Percentiles rank a stretch among this genome's conserved stretches.
Conservation (phyloP, 2,113 vertebrate species). For the Triplophysa siluroides region DNA sequence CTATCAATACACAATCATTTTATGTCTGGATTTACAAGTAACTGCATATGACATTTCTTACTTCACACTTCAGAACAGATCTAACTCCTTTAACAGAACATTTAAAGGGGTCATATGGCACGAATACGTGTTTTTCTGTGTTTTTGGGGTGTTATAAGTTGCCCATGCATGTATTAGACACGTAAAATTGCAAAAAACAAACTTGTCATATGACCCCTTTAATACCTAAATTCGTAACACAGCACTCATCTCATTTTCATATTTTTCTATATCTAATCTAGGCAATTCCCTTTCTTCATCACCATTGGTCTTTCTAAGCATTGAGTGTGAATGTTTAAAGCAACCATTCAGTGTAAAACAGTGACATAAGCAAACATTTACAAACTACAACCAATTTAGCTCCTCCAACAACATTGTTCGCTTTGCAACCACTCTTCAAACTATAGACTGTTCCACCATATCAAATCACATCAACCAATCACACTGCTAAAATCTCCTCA, state of each 20-base stretch:
- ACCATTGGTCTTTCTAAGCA: background rate
- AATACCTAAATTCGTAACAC: constrained; percentile 14
- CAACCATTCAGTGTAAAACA: background rate
- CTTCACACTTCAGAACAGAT: constrained; percentile 13
- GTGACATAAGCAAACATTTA: no score
- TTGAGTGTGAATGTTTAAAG: background rate
- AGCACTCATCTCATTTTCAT: constrained; percentile 31
- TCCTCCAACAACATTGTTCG: background rate
- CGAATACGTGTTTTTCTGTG: no score
- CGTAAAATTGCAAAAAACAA: no score
- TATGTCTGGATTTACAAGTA: background rate
- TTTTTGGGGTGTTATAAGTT: no score
- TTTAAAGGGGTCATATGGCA: no score
- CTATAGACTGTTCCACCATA: background rate
- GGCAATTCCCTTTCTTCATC: background rate
- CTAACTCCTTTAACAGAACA: background rate
- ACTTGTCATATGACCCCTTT: no score
- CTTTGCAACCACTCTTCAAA: background rate
- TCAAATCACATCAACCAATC: background rate
- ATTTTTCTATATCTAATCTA: background rate
- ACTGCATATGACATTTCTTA: constrained; percentile 1
- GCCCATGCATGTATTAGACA: no score
- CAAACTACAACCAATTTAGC: background rate
- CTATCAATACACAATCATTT: background rate
- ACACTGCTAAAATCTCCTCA: no score